These are phyloP conservation scores for Cheiracanthium punctorium DNA, from an alignment of 2,888 invertebrate species.

Conservation along the genomic window DNA sequence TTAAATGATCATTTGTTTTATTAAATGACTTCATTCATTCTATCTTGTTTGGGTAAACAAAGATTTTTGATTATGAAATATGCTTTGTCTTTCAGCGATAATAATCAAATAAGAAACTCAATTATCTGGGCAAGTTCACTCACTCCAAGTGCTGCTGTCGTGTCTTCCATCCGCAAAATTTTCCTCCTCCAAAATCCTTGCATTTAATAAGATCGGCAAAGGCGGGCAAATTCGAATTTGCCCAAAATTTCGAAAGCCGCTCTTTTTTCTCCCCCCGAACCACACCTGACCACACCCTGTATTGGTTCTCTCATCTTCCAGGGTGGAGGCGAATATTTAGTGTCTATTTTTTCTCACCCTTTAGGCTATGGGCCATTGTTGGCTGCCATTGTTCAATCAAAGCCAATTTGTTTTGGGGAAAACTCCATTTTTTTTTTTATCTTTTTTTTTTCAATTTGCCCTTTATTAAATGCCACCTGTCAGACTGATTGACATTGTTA, in stretches of 20 bases:
- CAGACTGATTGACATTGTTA: not conserved
- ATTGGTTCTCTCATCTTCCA: conserved; percentile 4
- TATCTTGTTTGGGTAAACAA: too few relatives aligned
- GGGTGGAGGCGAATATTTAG: conserved; percentile 1
- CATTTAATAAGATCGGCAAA: not conserved
- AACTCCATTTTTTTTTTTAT: conserved; percentile 8
- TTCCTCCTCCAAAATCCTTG: not conserved
- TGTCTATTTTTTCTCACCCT: conserved; percentile 48
- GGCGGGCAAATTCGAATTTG: not conserved
- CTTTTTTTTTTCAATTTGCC: conserved; percentile 1
- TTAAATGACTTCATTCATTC: too few relatives aligned
- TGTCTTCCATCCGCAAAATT: not conserved
- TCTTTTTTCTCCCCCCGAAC: not conserved
- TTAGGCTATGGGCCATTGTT: conserved; percentile 63
- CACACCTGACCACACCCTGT: conserved; percentile 59
- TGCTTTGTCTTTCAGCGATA: too few relatives aligned
- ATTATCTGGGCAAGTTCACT: too few relatives aligned
- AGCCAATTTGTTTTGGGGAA: conserved; percentile 24
- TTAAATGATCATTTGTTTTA: too few relatives aligned
- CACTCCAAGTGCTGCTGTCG: too few relatives aligned
- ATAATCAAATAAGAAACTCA: too few relatives aligned
- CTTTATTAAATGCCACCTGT: conserved; percentile 13
- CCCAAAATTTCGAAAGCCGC: not conserved
- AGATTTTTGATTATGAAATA: too few relatives aligned
- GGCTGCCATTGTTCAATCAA: conserved; percentile 38